phyloP scores from a whole-genome alignment of 2,888 invertebrate genomes.

The Apocheima hispidaria region DNA sequence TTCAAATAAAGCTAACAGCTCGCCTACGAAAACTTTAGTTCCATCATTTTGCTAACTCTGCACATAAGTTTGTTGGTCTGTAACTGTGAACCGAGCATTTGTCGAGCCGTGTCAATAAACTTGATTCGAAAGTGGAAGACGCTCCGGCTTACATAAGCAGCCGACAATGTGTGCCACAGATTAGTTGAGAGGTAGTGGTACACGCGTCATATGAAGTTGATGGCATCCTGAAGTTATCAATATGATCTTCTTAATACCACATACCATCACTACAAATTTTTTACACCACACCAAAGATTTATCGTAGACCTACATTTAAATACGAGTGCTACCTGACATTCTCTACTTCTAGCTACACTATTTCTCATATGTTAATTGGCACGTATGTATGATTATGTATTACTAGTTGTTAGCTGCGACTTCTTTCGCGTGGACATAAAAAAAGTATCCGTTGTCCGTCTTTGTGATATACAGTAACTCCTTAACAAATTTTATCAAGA shows the following conservation, averaged over 20 bases:
- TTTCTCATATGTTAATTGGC: too few species aligned
- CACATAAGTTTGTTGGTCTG: constrained; percentile 2
- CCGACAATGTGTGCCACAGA: constrained; percentile 76
- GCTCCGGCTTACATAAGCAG: constrained; percentile 84
- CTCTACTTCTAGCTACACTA: too few species aligned
- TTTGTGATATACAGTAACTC: too few species aligned
- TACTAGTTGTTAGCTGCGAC: too few species aligned
- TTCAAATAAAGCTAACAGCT: not conserved
- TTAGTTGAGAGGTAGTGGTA: constrained; percentile 46
- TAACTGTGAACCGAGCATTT: constrained; percentile 80
- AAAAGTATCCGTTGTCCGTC: too few species aligned
- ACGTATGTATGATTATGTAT: too few species aligned
- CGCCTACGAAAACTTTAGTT: not conserved
- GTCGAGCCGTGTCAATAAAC: constrained; percentile 86
- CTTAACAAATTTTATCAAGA: too few species aligned
- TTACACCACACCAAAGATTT: too few species aligned
- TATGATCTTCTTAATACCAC: not conserved
- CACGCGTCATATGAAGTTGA: constrained; percentile 11
- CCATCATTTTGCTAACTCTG: not conserved
- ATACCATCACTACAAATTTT: too few species aligned
- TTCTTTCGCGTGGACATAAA: too few species aligned
- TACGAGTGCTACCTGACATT: too few species aligned
- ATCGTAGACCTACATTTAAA: too few species aligned
- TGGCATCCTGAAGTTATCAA: constrained; percentile 3
- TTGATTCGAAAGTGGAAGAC: constrained; percentile 86